These are phyloP conservation scores for Lophius americanus DNA, from an alignment of 2,797 vertebrate species.

Conservation along the genomic window DNA sequence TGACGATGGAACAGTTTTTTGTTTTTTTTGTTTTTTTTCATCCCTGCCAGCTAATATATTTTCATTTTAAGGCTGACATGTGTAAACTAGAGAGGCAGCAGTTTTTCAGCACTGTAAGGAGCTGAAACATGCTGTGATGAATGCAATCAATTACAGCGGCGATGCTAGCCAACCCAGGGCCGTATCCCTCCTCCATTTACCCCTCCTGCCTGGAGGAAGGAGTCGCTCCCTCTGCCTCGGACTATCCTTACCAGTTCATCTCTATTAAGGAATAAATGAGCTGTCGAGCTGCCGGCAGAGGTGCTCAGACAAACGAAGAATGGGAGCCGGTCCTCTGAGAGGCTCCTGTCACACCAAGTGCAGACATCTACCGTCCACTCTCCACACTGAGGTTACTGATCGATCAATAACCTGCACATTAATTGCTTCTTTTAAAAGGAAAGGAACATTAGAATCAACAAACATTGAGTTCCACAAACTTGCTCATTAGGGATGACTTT, in stretches of 20 bases:
- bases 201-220: slow-evolving; percentile 9
- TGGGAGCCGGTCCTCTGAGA: slow-evolving; percentile 27
- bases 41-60: slow-evolving; percentile 42
- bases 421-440: slow-evolving; percentile 51
- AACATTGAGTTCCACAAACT: slow-evolving; percentile 33
- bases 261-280: slow-evolving; percentile 77
- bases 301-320: slow-evolving; percentile 45
- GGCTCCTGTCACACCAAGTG: slow-evolving; percentile 5
- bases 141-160: slow-evolving; percentile 55
- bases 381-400: slow-evolving; percentile 8
- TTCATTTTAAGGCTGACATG: slow-evolving; percentile 58
- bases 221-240: slow-evolving; percentile 7
- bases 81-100: slow-evolving; percentile 16
- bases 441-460: slow-evolving; percentile 45
- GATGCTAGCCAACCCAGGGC: slow-evolving; percentile 40
- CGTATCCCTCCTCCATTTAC: slow-evolving; percentile 3
- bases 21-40: not conserved
- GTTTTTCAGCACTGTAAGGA: slow-evolving; percentile 28
- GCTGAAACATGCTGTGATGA: slow-evolving; percentile 43
- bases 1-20: slow-evolving; percentile 27
- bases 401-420: slow-evolving; percentile 50
- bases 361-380: slow-evolving; percentile 12
- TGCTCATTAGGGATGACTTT: slow-evolving; percentile 44
- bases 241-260: slow-evolving; percentile 59
- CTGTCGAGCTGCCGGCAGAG: slow-evolving; percentile 47